These are phyloP conservation scores for Apotomis betuletana DNA, from an alignment of 2,888 invertebrate species.

Conservation along the genomic window DNA sequence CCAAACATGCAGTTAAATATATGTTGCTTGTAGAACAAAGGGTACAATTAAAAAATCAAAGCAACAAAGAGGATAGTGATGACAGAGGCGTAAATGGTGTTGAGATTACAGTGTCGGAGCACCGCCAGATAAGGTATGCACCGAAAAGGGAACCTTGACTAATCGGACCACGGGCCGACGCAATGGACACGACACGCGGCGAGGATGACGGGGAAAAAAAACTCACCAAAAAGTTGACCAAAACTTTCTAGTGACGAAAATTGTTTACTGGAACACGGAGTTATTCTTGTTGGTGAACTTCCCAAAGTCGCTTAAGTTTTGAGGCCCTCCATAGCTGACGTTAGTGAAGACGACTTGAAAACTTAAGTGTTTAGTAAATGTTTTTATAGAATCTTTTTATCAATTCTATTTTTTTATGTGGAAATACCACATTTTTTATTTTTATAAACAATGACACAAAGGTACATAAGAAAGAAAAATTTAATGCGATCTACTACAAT, in stretches of 20 bases:
- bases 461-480: too few species aligned
- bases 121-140: conserved; percentile 63
- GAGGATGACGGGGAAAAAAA: conserved; percentile 37
- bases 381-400: too few species aligned
- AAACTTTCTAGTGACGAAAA: conserved; percentile 35
- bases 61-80: conserved; percentile 67
- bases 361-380: not conserved
- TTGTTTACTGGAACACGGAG: conserved; percentile 19
- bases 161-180: conserved; percentile 62
- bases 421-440: too few species aligned
- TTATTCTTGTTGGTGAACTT: conserved; percentile 21
- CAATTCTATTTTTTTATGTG: too few species aligned
- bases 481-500: too few species aligned
- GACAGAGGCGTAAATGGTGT: conserved; percentile 73
- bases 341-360: conserved; percentile 4
- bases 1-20: conserved; percentile 38
- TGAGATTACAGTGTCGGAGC: conserved; percentile 68
- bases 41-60: conserved; percentile 65
- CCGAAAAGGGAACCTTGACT: conserved; percentile 77
- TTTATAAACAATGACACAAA: too few species aligned
- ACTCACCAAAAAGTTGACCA: conserved; percentile 8
- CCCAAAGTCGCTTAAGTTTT: not conserved
- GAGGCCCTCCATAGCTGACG: not conserved
- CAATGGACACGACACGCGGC: conserved; percentile 35
- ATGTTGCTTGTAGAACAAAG: conserved; percentile 44